Evolutionary conservation across 1,140 invertebrate genomes (phyloP).

Genomic region (Tetragonula clypearis): DNA sequence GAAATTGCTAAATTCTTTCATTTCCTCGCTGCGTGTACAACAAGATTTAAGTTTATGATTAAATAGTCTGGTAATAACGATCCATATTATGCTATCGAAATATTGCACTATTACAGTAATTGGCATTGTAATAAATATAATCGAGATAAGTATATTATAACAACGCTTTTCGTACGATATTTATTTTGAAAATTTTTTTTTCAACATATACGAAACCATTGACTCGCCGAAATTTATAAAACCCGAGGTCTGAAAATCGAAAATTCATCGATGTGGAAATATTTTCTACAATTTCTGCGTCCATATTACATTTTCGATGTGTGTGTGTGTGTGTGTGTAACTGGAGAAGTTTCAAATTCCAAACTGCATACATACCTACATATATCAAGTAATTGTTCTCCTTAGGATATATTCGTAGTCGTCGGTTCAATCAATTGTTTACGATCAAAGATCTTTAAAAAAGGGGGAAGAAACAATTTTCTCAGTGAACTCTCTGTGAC

Average conservation of each 20-base stretch:
- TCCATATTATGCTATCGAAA: not conserved
- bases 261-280: not conserved
- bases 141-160: not conserved
- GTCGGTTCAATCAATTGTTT: not conserved
- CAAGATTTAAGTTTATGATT: not conserved
- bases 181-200: too few species aligned
- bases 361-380: not conserved
- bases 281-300: not conserved
- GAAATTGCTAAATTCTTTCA: slow-evolving; percentile 14
- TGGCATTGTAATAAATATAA: not conserved
- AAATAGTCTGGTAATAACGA: not conserved
- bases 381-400: not conserved
- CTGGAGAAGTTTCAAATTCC: not conserved
- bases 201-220: too few species aligned
- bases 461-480: not conserved
- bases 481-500: not conserved
- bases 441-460: not conserved
- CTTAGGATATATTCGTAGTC: not conserved
- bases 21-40: not conserved
- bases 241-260: not conserved
- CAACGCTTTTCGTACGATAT: not conserved
- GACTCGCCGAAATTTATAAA: not conserved
- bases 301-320: not conserved
- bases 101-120: not conserved
- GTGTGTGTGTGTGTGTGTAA: too few species aligned